Base-by-base conservation (phyloP, 2,888 invertebrate genomes). In the Heliconius erato region DNA sequence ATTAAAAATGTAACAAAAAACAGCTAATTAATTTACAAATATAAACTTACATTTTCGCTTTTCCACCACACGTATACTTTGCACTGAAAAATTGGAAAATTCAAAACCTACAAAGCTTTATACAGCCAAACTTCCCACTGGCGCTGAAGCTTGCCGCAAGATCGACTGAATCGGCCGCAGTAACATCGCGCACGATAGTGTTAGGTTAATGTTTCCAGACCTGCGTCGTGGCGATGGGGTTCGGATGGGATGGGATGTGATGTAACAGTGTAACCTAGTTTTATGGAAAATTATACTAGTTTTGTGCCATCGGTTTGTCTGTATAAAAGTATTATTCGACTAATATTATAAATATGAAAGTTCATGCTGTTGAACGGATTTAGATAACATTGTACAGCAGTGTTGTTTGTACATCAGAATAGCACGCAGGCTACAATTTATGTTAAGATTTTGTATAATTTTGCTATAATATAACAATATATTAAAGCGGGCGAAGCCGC, bases 141-240 rank as follows among this genome's bases (percentile, higher is more conserved):
- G 88, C 90, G 89, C 91, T 92, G 89, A 90, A 83, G 89, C 88
- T 90, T 95, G 93, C 93, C 92, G 94, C 94, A 95, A 93, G 90
- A 91, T 87, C 88, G 89, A 92, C 91, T 92, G 92, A 89, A 86
- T 88, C 89, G 93, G 94, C 94, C 93, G 95, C 95, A 96, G 95
- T 96, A 92, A 90, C 78, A 85, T 94, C 94, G 91, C 86, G 88
- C 68, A 87, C 91, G 93, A 85, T 94, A 92, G 78, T 86, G 88
- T 85, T 86, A 84, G 78, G 79, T 67, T 72, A 32, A 85, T 87
- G 89, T 87, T 84, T 85, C 82, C 74, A 85, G 88, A 87, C 86
- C 87, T 90, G 89, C 86, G 86, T 86, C 86, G 84, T 84, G 81
- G 82, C 44, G 77, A 84, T 85, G 79, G 84, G 32, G 32, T 77